Conservation (phyloP, 2,888 invertebrate genomes). For the Diloba caeruleocephala region DNA sequence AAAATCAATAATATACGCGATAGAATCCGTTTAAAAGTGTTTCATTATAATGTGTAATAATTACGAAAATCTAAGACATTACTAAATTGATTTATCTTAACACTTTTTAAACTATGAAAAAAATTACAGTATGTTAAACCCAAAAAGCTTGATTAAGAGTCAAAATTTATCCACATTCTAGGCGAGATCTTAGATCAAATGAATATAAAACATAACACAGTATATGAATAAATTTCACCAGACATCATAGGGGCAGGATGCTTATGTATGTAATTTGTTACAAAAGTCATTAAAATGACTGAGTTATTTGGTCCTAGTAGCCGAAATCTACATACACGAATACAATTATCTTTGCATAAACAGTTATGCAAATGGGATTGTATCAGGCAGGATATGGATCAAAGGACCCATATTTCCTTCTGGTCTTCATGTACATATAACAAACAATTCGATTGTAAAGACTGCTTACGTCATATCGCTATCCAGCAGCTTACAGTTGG, state of each 20-base stretch:
- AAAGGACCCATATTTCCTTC: slow-evolving; percentile 3
- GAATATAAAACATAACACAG: too few relatives aligned
- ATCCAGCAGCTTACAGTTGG: neutral
- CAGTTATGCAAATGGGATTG: slow-evolving; percentile 22
- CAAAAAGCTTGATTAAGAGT: too few relatives aligned
- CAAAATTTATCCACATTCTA: too few relatives aligned
- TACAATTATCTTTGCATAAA: slow-evolving; percentile 15
- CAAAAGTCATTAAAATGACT: slow-evolving; percentile 28
- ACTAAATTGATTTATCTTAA: too few relatives aligned
- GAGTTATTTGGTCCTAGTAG: slow-evolving; percentile 12
- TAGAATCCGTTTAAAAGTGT: too few relatives aligned
- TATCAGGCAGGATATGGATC: neutral
- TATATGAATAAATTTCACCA: too few relatives aligned
- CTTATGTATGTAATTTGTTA: slow-evolving; percentile 11
- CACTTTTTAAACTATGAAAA: too few relatives aligned
- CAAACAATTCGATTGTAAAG: neutral
- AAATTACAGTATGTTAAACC: too few relatives aligned
- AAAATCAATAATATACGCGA: too few relatives aligned
- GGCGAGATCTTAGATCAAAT: too few relatives aligned
- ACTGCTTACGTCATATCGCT: slow-evolving; percentile 13
- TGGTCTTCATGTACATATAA: neutral
- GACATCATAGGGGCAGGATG: neutral
- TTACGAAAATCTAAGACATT: too few relatives aligned
- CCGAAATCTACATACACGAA: slow-evolving; percentile 9
- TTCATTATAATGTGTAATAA: too few relatives aligned